phyloP scores from a whole-genome alignment of 2,113 vertebrate genomes.

The Paradoxurus hermaphroditus region DNA sequence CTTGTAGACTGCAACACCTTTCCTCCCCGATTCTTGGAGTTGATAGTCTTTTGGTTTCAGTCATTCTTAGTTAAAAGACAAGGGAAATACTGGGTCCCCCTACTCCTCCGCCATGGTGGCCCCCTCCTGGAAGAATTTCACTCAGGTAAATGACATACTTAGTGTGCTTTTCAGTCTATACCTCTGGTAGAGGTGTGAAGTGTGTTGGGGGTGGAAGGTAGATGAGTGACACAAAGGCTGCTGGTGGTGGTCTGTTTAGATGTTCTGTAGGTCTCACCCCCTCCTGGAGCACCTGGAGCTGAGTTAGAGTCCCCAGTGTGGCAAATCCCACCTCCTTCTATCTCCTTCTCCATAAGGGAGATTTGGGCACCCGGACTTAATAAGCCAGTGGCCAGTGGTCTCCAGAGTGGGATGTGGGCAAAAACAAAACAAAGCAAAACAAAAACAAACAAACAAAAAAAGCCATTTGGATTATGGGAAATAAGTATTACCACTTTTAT shows the following conservation, averaged over 20 bases:
- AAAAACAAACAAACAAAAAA: no score
- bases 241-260: neutral
- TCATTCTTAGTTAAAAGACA: no score
- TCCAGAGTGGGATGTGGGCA: neutral
- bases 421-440: no score
- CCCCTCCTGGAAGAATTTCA: neutral
- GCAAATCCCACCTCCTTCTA: neutral
- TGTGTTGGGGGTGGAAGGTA: neutral
- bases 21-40: no score
- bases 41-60: no score
- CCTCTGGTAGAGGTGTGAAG: neutral
- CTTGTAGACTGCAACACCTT: no score
- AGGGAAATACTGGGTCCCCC: no score
- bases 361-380: neutral
- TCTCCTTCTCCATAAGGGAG: neutral
- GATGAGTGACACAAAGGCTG: neutral
- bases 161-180: neutral
- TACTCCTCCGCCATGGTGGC: no score
- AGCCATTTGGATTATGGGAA: neutral
- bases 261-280: neutral
- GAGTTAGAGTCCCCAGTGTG: neutral
- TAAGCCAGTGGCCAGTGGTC: neutral
- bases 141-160: neutral
- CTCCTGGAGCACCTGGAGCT: neutral
- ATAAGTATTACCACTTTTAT: neutral